phyloP scores from a whole-genome alignment of 2,113 vertebrate genomes.

The Hepsetus odoe region DNA sequence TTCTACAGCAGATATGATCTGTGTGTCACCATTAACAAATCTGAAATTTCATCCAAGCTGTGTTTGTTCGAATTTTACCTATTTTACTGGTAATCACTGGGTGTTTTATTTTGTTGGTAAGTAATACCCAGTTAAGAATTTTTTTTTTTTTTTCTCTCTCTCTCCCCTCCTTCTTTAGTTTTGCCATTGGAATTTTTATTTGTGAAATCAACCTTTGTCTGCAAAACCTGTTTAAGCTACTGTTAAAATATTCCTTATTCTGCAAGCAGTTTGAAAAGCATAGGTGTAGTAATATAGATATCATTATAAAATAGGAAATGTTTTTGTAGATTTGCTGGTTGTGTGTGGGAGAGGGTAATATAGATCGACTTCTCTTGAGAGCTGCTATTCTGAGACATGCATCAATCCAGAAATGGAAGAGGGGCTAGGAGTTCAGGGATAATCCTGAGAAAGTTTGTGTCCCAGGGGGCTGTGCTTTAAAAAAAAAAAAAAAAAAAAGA shows the following conservation, averaged over 20 bases:
- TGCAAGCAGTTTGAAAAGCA: not conserved
- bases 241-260: too few species aligned
- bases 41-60: not conserved
- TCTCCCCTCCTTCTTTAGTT: too few species aligned
- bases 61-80: not conserved
- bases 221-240: too few species aligned
- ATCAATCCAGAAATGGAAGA: conserved; percentile 29
- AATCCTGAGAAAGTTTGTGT: conserved; percentile 42
- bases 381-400: conserved; percentile 14
- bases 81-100: too few species aligned
- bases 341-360: not conserved
- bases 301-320: not conserved
- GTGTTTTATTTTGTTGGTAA: not conserved
- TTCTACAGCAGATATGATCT: conserved; percentile 11
- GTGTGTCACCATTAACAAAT: not conserved
- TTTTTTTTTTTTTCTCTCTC: too few species aligned
- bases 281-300: not conserved
- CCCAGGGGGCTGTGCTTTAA: conserved; percentile 35
- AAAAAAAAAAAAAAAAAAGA: too few species aligned
- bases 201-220: not conserved
- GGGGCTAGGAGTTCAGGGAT: conserved; percentile 40
- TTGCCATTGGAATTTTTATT: not conserved
- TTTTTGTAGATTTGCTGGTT: not conserved
- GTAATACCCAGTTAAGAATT: not conserved
- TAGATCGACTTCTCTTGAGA: not conserved